Evolutionary conservation across 2,888 invertebrate genomes (phyloP).

Genomic region (Tipula confusa): DNA sequence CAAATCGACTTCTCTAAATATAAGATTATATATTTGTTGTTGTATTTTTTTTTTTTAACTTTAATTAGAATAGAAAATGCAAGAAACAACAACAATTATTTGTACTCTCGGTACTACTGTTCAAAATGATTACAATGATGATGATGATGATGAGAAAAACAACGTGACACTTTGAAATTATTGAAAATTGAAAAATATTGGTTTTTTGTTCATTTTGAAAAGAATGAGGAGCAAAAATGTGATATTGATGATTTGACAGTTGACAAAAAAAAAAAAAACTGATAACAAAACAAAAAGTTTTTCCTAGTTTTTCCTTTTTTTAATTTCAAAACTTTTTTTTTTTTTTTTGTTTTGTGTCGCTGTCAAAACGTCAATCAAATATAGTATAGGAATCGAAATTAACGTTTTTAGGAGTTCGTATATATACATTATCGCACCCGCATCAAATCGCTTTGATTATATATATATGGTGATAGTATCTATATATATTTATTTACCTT

Average conservation of each 20-base stretch:
- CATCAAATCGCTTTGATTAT: background rate
- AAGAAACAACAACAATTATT: background rate
- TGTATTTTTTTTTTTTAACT: background rate
- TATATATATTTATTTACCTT: background rate
- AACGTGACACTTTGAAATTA: conserved; percentile 25
- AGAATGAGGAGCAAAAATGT: background rate
- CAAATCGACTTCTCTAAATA: background rate
- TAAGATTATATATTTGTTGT: background rate
- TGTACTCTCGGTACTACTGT: background rate
- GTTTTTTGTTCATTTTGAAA: background rate
- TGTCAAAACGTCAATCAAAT: background rate
- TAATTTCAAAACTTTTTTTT: background rate
- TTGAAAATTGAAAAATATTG: conserved; percentile 1
- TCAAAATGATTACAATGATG: background rate
- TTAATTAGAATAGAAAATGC: conserved; percentile 20
- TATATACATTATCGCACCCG: background rate
- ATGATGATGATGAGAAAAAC: conserved; percentile 12
- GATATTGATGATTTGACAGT: conserved; percentile 25
- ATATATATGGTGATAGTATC: background rate
- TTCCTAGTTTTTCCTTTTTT: background rate
- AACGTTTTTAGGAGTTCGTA: background rate
- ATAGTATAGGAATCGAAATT: background rate
- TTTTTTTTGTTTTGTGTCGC: background rate
- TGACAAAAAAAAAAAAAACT: background rate
- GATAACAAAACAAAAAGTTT: background rate